These are phyloP conservation scores for Bursaphelenchus mucronatus DNA, from an alignment of 1,140 invertebrate genomes.

Conservation along the genomic window DNA sequence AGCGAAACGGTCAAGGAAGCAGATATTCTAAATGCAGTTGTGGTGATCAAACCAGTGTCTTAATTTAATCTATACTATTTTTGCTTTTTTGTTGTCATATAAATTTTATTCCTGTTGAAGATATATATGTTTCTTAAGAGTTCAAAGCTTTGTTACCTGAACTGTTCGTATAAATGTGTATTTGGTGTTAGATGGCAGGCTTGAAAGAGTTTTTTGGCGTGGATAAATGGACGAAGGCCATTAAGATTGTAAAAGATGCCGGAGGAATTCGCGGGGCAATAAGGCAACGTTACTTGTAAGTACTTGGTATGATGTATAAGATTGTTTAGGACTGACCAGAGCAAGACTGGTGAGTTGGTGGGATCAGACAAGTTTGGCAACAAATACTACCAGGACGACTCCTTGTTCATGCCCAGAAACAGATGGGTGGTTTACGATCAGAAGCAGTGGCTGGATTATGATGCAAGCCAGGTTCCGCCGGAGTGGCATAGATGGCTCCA, in stretches of 20 bases:
- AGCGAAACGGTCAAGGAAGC: constrained; percentile 31
- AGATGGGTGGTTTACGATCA: constrained; percentile 86
- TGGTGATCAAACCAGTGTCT: constrained; percentile 25
- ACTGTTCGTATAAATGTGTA: too few relatives aligned
- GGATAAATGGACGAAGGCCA: constrained; percentile 31
- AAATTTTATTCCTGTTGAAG: too few relatives aligned
- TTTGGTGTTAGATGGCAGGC: constrained; percentile 11
- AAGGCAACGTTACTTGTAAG: constrained; percentile 48
- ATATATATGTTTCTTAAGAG: too few relatives aligned
- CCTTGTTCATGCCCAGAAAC: constrained; percentile 68
- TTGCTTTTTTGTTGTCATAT: too few relatives aligned
- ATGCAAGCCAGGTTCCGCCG: constrained; percentile 83
- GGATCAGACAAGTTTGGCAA: constrained; percentile 93
- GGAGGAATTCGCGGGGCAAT: constrained; percentile 41
- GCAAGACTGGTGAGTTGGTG: constrained; percentile 63
- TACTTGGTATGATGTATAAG: constrained; percentile 1
- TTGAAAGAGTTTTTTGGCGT: constrained; percentile 42
- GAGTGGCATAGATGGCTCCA: constrained; percentile 72
- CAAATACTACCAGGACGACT: constrained; percentile 72
- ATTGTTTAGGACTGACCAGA: constrained; percentile 38
- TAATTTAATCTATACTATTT: too few relatives aligned
- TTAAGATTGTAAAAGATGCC: constrained; percentile 32
- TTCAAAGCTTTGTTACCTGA: too few relatives aligned
- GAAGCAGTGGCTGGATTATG: constrained; percentile 76
- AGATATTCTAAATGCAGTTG: constrained; percentile 28